These are phyloP conservation scores for Chrysolina americana DNA, from an alignment of 2,888 invertebrate species.

Conservation along the genomic window DNA sequence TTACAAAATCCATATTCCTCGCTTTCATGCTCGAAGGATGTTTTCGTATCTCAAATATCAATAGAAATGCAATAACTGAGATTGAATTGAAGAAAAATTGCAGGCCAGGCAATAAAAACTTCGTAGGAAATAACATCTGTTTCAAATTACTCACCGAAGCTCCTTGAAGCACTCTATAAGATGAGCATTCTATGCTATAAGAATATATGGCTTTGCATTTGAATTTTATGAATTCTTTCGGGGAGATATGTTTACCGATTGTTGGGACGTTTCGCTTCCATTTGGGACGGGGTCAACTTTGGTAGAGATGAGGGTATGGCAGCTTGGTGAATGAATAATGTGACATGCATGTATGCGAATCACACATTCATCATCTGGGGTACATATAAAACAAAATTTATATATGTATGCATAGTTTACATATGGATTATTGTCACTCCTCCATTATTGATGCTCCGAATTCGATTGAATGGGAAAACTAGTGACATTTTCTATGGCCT, in stretches of 20 bases:
- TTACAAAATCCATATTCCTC: neutral
- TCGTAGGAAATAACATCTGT: neutral
- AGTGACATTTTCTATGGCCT: too few relatives aligned
- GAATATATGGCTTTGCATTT: conserved; percentile 1
- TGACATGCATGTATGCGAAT: too few relatives aligned
- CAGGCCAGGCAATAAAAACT: conserved; percentile 2
- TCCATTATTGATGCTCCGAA: too few relatives aligned
- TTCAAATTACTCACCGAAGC: neutral
- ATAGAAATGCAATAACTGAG: conserved; percentile 5
- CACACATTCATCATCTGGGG: too few relatives aligned
- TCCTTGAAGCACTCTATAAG: conserved; percentile 10
- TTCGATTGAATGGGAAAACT: too few relatives aligned
- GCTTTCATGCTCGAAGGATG: neutral
- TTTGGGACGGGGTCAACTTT: too few relatives aligned
- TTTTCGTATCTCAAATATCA: conserved; percentile 12
- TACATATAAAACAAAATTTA: too few relatives aligned
- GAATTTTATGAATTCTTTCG: neutral
- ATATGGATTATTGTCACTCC: too few relatives aligned
- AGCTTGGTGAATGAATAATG: too few relatives aligned
- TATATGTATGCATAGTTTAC: too few relatives aligned
- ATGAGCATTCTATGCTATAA: neutral
- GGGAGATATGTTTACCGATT: neutral
- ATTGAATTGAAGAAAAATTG: conserved; percentile 16
- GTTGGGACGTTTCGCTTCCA: too few relatives aligned
- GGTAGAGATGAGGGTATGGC: too few relatives aligned